Evolutionary conservation across 1,140 invertebrate species (phyloP).

Genomic region (Drosophila fuyamai): DNA sequence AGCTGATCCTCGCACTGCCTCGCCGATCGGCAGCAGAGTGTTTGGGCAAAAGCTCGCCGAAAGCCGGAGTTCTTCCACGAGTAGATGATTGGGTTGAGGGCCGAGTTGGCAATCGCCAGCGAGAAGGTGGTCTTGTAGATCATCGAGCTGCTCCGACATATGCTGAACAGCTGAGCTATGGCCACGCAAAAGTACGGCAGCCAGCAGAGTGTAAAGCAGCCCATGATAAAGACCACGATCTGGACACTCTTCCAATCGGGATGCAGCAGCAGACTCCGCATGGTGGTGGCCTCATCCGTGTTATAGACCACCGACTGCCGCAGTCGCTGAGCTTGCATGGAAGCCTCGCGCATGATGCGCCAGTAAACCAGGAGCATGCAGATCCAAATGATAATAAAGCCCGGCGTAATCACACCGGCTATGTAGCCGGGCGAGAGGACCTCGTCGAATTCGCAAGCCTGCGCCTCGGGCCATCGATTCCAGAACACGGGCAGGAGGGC

Average conservation of each 20-base stretch:
- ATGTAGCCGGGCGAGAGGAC: conserved; percentile 86
- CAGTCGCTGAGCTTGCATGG: conserved; percentile 88
- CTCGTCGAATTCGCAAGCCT: conserved; percentile 86
- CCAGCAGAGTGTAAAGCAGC: conserved; percentile 91
- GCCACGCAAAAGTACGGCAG: conserved; percentile 90
- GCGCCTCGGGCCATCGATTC: conserved; percentile 88
- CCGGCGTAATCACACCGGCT: conserved; percentile 88
- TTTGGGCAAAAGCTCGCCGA: conserved; percentile 88
- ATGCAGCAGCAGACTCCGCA: conserved; percentile 84
- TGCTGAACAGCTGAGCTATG: conserved; percentile 87
- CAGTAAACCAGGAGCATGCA: conserved; percentile 90
- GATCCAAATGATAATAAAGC: conserved; percentile 89
- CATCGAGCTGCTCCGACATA: conserved; percentile 85
- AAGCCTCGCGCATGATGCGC: conserved; percentile 90
- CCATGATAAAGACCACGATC: conserved; percentile 90
- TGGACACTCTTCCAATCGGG: conserved; percentile 90
- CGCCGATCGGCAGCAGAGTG: conserved; percentile 88
- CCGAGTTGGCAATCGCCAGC: conserved; percentile 90
- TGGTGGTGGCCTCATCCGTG: conserved; percentile 84
- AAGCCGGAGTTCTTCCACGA: conserved; percentile 92
- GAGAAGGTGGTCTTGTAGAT: conserved; percentile 89
- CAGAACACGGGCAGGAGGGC: conserved; percentile 89
- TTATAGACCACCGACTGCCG: conserved; percentile 81
- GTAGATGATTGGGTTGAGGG: conserved; percentile 92
- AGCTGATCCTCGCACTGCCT: conserved; percentile 75